Evolutionary conservation across 2,797 vertebrate genomes (phyloP).

Genomic region (Rhinella marina): DNA sequence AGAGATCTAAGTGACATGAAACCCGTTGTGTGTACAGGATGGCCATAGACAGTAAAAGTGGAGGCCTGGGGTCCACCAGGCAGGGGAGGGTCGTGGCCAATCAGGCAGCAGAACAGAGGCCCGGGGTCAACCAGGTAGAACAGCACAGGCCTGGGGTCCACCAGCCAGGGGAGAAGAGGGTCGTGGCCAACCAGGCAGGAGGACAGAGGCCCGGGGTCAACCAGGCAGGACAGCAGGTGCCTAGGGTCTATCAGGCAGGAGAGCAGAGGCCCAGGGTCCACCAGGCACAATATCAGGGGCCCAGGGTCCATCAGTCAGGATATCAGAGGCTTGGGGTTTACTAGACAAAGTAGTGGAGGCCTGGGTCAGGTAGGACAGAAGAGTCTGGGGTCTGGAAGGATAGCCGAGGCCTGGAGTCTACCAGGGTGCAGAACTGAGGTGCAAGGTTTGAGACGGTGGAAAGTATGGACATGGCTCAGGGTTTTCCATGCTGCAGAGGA

Average conservation of each 20-base stretch:
- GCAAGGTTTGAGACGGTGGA: background rate
- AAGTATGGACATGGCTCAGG: background rate
- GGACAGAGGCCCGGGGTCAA: background rate
- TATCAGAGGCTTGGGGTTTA: background rate
- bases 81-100: background rate
- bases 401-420: too few species aligned
- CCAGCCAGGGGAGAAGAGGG: background rate
- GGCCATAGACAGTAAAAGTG: background rate
- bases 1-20: slow-evolving; percentile 4
- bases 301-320: background rate
- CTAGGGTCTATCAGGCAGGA: background rate
- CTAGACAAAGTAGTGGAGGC: background rate
- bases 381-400: too few species aligned
- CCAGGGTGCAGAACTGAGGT: background rate
- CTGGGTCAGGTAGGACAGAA: too few species aligned
- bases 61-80: background rate
- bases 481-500: background rate
- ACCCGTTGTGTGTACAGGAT: too few species aligned
- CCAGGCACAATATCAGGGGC: background rate
- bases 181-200: background rate
- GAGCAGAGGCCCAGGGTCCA: background rate
- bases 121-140: background rate
- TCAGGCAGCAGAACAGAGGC: background rate
- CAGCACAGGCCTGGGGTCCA: background rate
- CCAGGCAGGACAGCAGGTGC: background rate